Conservation (phyloP, 1,140 invertebrate species). For the Drosophila pandora region DNA sequence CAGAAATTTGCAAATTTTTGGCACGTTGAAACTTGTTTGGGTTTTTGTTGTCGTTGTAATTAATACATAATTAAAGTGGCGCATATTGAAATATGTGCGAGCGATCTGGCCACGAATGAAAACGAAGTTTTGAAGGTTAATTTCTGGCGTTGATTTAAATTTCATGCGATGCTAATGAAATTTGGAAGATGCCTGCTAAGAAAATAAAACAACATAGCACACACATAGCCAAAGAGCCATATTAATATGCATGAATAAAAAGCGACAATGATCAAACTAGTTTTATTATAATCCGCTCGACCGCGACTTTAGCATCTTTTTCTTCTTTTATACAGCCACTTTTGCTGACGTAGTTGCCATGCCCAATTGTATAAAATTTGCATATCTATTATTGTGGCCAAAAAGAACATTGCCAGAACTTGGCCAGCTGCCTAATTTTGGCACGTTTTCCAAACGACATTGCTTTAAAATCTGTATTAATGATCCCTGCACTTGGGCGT, state of each 20-base stretch:
- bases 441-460: neutral
- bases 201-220: conserved; percentile 12
- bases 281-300: conserved; percentile 31
- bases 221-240: conserved; percentile 6
- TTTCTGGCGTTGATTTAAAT: conserved; percentile 58
- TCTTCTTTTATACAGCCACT: neutral
- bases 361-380: conserved; percentile 40
- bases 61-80: conserved; percentile 60
- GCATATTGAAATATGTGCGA: conserved; percentile 59
- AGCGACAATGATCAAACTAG: conserved; percentile 49
- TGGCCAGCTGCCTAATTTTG: neutral
- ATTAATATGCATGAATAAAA: conserved; percentile 45
- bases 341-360: conserved; percentile 43
- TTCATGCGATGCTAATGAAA: conserved; percentile 60
- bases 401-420: conserved; percentile 3
- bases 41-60: conserved; percentile 55
- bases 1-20: conserved; percentile 51
- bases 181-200: conserved; percentile 46
- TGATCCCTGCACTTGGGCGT: neutral
- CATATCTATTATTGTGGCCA: conserved; percentile 17
- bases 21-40: conserved; percentile 52
- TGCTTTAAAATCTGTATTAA: too few relatives aligned
- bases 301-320: conserved; percentile 17
- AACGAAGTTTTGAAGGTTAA: conserved; percentile 57
- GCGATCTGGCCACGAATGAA: conserved; percentile 39